phyloP scores from a whole-genome alignment of 2,888 invertebrate genomes.

The Spisula subtruncata region DNA sequence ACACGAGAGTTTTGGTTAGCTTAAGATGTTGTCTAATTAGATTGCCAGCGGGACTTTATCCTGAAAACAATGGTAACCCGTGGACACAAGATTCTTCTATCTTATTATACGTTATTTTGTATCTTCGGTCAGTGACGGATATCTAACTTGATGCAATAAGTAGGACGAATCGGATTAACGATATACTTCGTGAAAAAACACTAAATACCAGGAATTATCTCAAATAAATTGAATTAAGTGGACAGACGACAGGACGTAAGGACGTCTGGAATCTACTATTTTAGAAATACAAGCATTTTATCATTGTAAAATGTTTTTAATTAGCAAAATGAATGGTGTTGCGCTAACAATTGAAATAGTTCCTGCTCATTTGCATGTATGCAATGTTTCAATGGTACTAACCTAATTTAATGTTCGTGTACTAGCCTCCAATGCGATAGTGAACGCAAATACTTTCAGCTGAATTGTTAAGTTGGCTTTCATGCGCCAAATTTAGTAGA shows the following conservation, averaged over 20 bases:
- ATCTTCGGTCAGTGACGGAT: conserved; percentile 27
- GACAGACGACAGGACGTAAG: background rate
- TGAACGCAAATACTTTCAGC: too few relatives aligned
- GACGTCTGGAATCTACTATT: background rate
- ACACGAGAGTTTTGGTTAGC: conserved; percentile 19
- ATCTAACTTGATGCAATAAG: background rate
- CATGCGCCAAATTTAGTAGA: too few relatives aligned
- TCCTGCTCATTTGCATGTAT: background rate
- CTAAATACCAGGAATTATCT: background rate
- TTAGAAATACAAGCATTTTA: background rate
- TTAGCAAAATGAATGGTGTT: background rate
- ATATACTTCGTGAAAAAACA: background rate
- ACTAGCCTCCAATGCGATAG: too few relatives aligned
- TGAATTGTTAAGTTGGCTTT: too few relatives aligned
- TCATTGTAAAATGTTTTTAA: background rate
- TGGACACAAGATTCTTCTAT: background rate
- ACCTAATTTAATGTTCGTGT: too few relatives aligned
- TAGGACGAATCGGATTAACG: too few relatives aligned
- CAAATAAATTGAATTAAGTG: background rate
- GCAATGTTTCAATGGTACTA: too few relatives aligned
- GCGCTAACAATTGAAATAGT: background rate
- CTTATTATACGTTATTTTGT: background rate
- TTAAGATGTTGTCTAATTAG: background rate
- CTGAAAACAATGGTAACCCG: background rate
- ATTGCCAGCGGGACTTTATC: background rate